Base-by-base conservation (phyloP, 2,113 vertebrate genomes). In the Oryzias melastigma region DNA sequence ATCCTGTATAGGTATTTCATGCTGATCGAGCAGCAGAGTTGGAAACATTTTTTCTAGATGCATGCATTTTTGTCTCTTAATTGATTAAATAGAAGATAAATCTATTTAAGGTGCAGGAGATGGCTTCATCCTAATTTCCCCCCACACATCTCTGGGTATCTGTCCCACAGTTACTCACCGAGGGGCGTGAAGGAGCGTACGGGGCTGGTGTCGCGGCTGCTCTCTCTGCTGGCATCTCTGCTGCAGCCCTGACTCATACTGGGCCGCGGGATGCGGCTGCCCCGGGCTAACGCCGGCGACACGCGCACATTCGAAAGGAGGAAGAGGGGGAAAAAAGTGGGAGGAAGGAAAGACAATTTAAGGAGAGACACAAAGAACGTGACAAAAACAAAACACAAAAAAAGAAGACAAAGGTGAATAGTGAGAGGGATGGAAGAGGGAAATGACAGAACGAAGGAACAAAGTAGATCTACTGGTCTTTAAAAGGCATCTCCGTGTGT, bases 231-330 rank as follows among this genome's bases (percentile, higher is more conserved):
- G 88, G 96, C 94, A 86, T 99, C 96, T 83, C 97, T 93, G 92
- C 97, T 99, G 93, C 97, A 99, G 65, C 96, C 96, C 92, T 99
- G 97, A 93, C 96, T 99, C 94, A 98, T 94, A 89, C 97, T 99
- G 88, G 97, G 96, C 57, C 97, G 95, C 77, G 97, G 97, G 88
- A 99, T 98, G 80, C 96, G 96, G 87, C 96, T 99, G 91, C 95
- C 95, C 86, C 93, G 93, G 15, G 93, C 95, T 95, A 93, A 87
- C 67, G 84, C 86, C 14, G 83, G 61, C 52, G 35, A 22, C 59
- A 46, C 19, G 18, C 68, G 52, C 62, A 75, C 51, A 41, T 62
- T 52, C 14, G 58, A 51, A 62, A 81, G 60, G 78, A 65, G 58
- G 52, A 64, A 60, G 1, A 44, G 48, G n/a, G n/a, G 61, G 87